Evolutionary conservation across 2,113 vertebrate species (phyloP), one percentile per base, ranked within the genome.

Genomic region (Spea multiplicata): DNA sequence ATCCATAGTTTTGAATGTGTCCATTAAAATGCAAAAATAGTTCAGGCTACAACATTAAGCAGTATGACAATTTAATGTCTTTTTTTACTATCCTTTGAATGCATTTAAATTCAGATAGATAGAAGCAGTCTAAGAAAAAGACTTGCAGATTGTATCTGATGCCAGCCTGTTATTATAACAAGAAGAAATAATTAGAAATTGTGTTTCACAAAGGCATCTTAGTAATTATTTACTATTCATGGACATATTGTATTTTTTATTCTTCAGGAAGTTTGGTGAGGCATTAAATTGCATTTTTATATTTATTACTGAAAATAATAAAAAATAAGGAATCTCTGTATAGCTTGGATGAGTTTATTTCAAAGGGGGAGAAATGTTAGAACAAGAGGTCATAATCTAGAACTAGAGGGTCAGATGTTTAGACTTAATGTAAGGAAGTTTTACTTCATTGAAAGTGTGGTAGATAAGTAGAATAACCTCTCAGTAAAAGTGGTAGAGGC

Each of bases 41-140:
- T n/a, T 71, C 13, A 44, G 50, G 62, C 62, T 61, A 50, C 67
- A 9, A 44, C 67, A 80, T 83, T 82, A 84, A 47, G 65, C 78
- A 81, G 73, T 84, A 81, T 48, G 52, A 78, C 76, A 84, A 85
- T 87, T 30, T 78, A 78, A 70, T 78, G 84, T 83, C 71, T 76
- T 2, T 84, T 45, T 0, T 64, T n/a, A 70, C 78, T 82, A 85
- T 82, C 66, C 75, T 85, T n/a, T 53, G 70, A 0, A 0, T 79
- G 13, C 47, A 44, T 49, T 84, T 87, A 83, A 78, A 30, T 62
- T 82, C 82, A 72, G 72, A 75, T 75, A 84, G 83, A 87, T 84
- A 72, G 70, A 85, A 80, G 9, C 61, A 50, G 84, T 73, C 80
- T 82, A 82, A 83, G 78, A 73, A 82, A 30, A 30, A 83, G 55